Evolutionary conservation across 2,797 vertebrate genomes (phyloP).

Genomic region (Myotis planiceps): DNA sequence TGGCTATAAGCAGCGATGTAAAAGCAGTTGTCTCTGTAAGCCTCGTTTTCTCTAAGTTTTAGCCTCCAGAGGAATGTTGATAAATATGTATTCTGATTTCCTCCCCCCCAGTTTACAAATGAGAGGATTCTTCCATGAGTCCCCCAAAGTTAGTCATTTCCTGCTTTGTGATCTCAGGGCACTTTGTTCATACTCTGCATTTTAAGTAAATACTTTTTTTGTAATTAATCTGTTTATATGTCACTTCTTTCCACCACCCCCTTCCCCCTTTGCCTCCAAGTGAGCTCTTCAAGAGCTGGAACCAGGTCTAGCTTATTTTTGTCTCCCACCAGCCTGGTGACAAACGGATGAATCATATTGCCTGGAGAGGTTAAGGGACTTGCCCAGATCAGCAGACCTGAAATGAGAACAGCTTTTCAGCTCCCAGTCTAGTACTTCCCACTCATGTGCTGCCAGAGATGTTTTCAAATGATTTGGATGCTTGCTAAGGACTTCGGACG

Average conservation of each 20-base stretch:
- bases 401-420: background rate
- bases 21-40: background rate
- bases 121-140: constrained; percentile 62
- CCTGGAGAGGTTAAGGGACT: constrained; percentile 50
- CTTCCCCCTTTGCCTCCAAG: background rate
- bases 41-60: constrained; percentile 3
- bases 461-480: background rate
- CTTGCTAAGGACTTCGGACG: background rate
- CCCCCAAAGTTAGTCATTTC: constrained; percentile 76
- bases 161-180: constrained; percentile 59
- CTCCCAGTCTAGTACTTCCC: background rate
- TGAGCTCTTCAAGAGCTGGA: constrained; percentile 59
- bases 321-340: constrained; percentile 45
- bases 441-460: background rate
- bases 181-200: constrained; percentile 54
- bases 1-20: background rate
- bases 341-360: constrained; percentile 65
- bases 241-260: constrained; percentile 64
- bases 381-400: constrained; percentile 26
- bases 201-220: constrained; percentile 70
- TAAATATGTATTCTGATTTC: background rate
- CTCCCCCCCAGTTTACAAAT: constrained; percentile 60
- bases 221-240: constrained; percentile 71
- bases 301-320: constrained; percentile 57
- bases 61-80: background rate